A percentile compares a stretch with the other conserved stretches of the same genome.
These are phyloP conservation scores for Sarcophaga caerulescens DNA, from an alignment of 2,888 invertebrate species.

Conservation along the genomic window DNA sequence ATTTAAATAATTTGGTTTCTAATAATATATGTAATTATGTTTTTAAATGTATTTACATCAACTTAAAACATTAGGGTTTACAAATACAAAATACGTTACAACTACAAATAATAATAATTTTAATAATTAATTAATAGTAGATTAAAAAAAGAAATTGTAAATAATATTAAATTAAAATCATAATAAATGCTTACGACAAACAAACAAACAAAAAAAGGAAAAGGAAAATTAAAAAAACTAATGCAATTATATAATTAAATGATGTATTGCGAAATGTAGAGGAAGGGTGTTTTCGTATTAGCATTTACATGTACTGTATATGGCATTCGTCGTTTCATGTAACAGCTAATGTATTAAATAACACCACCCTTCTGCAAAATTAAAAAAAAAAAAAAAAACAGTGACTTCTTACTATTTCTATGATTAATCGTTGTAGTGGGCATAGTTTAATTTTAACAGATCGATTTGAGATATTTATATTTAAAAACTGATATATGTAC, in stretches of 20 bases:
- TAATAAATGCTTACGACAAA: slow-evolving; percentile 63
- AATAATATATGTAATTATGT: not conserved
- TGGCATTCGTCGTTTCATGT: too few species aligned
- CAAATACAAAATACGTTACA: slow-evolving; percentile 42
- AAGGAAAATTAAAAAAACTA: slow-evolving; percentile 4
- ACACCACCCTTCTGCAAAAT: too few species aligned
- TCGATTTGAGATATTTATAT: not conserved
- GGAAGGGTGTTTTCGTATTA: too few species aligned
- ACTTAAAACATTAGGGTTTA: slow-evolving; percentile 24
- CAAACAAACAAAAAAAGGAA: slow-evolving; percentile 13
- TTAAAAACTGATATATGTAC: not conserved
- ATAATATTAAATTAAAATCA: slow-evolving; percentile 49
- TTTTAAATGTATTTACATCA: slow-evolving; percentile 27
- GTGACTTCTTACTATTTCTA: not conserved
- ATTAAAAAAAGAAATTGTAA: slow-evolving; percentile 16
- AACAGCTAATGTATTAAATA: too few species aligned
- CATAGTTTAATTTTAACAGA: not conserved
- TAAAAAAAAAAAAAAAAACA: too few species aligned
- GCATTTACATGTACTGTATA: too few species aligned
- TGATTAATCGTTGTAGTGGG: not conserved
- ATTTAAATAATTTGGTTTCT: slow-evolving; percentile 55
- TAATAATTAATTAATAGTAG: not conserved
- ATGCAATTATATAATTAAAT: slow-evolving; percentile 27
- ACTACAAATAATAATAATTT: not conserved
- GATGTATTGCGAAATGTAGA: slow-evolving; percentile 17